Evolutionary conservation across 2,888 invertebrate genomes (phyloP).

Genomic region (Dasypogon diadema): DNA sequence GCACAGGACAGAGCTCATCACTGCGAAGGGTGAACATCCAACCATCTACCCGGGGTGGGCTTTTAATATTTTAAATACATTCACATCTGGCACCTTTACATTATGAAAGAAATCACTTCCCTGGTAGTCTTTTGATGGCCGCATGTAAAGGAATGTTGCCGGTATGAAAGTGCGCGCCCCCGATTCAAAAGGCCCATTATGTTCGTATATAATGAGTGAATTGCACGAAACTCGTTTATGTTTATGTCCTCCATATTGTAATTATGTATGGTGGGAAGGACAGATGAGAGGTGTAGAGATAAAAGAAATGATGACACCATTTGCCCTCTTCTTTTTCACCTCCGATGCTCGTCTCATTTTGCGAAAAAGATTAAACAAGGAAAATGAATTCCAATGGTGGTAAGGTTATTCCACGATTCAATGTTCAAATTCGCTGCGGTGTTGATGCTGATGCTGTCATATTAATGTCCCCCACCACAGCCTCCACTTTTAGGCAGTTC

Average conservation of each 20-base stretch:
- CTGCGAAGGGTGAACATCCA: too few species aligned
- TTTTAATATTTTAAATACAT: not conserved
- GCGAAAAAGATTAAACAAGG: not conserved
- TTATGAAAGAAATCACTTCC: not conserved
- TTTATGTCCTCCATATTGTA: not conserved
- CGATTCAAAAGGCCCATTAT: not conserved
- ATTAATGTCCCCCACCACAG: too few species aligned
- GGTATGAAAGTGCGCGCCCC: not conserved
- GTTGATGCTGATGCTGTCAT: too few species aligned
- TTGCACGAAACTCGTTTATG: slow-evolving; percentile 6
- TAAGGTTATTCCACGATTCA: too few species aligned
- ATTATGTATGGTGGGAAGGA: not conserved
- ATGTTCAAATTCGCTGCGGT: too few species aligned
- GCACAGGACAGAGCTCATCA: too few species aligned
- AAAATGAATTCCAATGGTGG: too few species aligned
- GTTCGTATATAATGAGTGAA: not conserved
- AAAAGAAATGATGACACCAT: not conserved
- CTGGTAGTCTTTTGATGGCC: not conserved
- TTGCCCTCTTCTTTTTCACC: too few species aligned
- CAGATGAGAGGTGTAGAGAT: not conserved
- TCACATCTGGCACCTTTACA: not conserved
- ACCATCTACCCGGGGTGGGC: too few species aligned
- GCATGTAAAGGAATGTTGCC: not conserved
- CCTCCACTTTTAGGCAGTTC: too few species aligned
- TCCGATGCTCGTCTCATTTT: not conserved